Evolutionary conservation across 2,888 invertebrate species (phyloP).

Genomic region (Spodoptera exigua): DNA sequence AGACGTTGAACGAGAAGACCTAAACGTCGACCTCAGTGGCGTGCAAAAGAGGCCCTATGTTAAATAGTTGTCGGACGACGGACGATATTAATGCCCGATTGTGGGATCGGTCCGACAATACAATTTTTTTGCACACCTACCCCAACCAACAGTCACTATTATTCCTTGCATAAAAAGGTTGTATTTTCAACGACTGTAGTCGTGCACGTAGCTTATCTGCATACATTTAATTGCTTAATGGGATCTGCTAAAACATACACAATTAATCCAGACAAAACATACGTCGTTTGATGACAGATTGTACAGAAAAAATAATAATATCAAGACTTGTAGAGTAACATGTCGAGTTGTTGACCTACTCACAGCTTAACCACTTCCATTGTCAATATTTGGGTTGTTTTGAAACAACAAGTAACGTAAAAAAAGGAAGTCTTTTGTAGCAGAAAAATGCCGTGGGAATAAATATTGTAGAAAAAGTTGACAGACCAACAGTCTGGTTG

Average conservation of each 20-base stretch:
- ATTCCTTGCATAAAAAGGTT: not conserved
- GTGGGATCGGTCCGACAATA: too few species aligned
- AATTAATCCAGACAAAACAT: constrained; percentile 45
- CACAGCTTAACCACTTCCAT: constrained; percentile 28
- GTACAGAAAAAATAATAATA: constrained; percentile 41
- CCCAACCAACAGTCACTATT: not conserved
- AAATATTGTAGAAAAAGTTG: too few species aligned
- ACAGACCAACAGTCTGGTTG: too few species aligned
- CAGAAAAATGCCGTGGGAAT: too few species aligned
- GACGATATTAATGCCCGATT: too few species aligned
- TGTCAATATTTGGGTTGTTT: constrained; percentile 44
- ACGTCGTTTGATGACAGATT: constrained; percentile 39
- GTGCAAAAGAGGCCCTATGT: too few species aligned
- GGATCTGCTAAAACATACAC: constrained; percentile 15
- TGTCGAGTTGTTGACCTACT: constrained; percentile 22
- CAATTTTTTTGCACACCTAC: too few species aligned
- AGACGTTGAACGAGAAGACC: too few species aligned
- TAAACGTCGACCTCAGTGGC: too few species aligned
- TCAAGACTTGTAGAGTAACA: constrained; percentile 26
- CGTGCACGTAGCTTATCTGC: not conserved
- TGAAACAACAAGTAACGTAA: constrained; percentile 6
- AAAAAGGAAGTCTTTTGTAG: constrained; percentile 17
- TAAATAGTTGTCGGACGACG: too few species aligned
- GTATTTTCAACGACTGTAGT: not conserved
- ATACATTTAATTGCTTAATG: not conserved